Evolutionary conservation across 2,113 vertebrate genomes (phyloP), one percentile per base, ranked within the genome.

Genomic region (Cephalopterus ornatus): DNA sequence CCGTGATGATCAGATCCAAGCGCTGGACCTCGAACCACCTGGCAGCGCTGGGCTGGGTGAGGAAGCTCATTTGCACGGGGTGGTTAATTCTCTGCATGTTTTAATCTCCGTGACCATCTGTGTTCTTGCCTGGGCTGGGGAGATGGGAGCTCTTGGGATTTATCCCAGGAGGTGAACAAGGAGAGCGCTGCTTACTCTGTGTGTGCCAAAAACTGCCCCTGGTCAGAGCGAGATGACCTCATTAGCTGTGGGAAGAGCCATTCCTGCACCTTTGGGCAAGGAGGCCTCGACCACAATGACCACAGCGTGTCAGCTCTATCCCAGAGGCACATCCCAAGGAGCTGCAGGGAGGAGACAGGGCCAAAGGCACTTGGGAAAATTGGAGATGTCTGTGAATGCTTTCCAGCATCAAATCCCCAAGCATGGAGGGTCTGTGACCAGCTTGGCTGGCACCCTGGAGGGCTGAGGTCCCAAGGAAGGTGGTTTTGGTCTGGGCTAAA

Each of bases 91-190:
- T 92, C 70, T 86, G 42, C 63, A 28, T 63, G 89, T 89, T 94
- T 94, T 96, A 96, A 97, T 97, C 97, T 94, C 95, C 0, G 2
- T 5, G 88, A 97, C 96, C 97, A 97, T 97, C 97, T 97, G 97
- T 92, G 94, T 78, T 93, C 89, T 71, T 47, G 78, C 88, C 65
- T 6, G 37, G 41, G 41, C 91, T 68, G 74, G 86, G 68, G 81
- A 94, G 62, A 58, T 2, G 37, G 61, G 70, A 95, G 91, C 85
- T 92, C 93, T 83, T 85, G 59, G 87, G 95, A 94, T 96, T 96
- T 97, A 85, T 94, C 94, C 89, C 82, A 92, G 89, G 93, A 95
- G 91, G 85, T 68, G 89, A 92, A 72, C 4, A 7, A 12, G 74
- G 87, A 90, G 85, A 77, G 55, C 46, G 33, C 47, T 95, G 90